Base-by-base conservation (phyloP, 2,888 invertebrate species). In the Oasisia sp. region DNA sequence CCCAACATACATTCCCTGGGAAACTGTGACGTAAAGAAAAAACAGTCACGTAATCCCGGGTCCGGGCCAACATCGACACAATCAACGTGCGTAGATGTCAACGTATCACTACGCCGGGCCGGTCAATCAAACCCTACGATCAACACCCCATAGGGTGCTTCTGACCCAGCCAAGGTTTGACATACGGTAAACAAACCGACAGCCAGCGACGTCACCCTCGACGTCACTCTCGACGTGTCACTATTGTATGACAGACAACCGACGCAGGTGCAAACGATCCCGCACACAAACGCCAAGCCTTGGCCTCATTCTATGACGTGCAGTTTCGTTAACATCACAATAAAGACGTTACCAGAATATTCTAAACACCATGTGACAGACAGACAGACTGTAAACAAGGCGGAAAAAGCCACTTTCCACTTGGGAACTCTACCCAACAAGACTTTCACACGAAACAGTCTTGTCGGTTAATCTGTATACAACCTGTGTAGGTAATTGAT, bases 81-180 rank as follows among this genome's bases (percentile, higher is more conserved):
- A 74, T 74, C 74, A 27, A 19, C 74, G 27, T 7, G 74, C 3
- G 5, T 27, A 19, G 74, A 19, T 74, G 19, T 74, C 27, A 74
- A 14, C 14, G 74, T 19, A 74, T 27, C 27, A 74, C 14, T 0
- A 74, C 74, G 4, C 19, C 74, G 11, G 11, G 50, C 50, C 4
- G 38, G 38, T 38, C 50, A 50, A 50, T 50, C 14, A 14, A 5
- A 50, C 50, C 50, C 50, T 9, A 50, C 50, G 14, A 50, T 50
- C 50, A 50, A 14, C 50, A 50, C 50, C 3, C 50, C 8, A 50
- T 11, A 9, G 12, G 12, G 50, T 12, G 50, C 9, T 12, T 50
- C 74, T 74, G n/a, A 19, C 74, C 74, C 74, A n/a, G n/a, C 74
- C 74, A 74, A 74, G 74, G 74, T 74, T 74, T 74, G 74, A 74